These are phyloP conservation scores for Sciaenops ocellatus DNA, from an alignment of 2,797 vertebrate species.

Conservation along the genomic window DNA sequence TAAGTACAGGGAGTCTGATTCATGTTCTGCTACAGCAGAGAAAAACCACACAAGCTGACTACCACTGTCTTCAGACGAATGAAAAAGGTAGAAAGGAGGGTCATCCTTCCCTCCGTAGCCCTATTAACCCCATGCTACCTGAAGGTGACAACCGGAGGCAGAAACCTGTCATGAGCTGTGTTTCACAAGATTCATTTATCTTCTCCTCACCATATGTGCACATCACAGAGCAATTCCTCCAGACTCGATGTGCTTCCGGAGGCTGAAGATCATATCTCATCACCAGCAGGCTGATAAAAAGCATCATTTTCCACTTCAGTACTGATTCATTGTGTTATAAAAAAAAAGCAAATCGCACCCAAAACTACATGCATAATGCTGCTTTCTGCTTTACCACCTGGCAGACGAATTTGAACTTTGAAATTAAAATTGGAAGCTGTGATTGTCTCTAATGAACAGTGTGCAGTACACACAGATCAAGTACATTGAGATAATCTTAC, in stretches of 20 bases:
- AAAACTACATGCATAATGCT: neutral
- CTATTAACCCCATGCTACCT: slow-evolving; percentile 71
- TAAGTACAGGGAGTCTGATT: slow-evolving; percentile 54
- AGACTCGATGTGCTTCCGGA: slow-evolving; percentile 39
- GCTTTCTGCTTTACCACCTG: neutral
- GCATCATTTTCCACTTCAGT: slow-evolving; percentile 5
- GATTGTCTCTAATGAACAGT: neutral
- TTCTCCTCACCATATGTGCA: slow-evolving; percentile 65
- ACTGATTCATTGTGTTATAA: neutral
- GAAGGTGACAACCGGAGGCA: slow-evolving; percentile 70
- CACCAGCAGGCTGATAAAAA: slow-evolving; percentile 47
- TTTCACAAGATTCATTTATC: slow-evolving; percentile 72
- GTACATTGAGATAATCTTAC: too few relatives aligned
- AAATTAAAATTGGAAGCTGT: slow-evolving; percentile 2
- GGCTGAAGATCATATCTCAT: slow-evolving; percentile 60
- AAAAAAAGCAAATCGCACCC: neutral
- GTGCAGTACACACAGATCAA: neutral
- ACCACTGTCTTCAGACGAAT: slow-evolving; percentile 37
- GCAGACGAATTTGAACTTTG: neutral
- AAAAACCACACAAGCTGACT: slow-evolving; percentile 40
- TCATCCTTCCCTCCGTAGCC: slow-evolving; percentile 60
- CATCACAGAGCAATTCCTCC: slow-evolving; percentile 53
- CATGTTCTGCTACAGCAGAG: slow-evolving; percentile 49
- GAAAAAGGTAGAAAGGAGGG: slow-evolving; percentile 41
- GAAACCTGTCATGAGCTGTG: slow-evolving; percentile 58